Evolutionary conservation across 2,888 invertebrate genomes (phyloP).

Genomic region (Zhuqinia jingwanae): DNA sequence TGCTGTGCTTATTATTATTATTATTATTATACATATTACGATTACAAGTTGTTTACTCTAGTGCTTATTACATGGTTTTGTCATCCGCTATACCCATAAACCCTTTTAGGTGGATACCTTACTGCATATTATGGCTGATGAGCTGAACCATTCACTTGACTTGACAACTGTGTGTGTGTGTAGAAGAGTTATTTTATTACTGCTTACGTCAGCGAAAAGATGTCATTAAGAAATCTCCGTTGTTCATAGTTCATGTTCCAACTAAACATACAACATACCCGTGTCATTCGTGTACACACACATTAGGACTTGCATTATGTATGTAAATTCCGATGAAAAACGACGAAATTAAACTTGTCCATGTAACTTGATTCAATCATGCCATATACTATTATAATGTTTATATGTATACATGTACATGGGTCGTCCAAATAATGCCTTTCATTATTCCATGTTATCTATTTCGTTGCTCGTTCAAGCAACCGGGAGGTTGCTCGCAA

Average conservation of each 20-base stretch:
- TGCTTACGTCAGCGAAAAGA: conserved; percentile 53
- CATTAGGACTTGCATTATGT: not conserved
- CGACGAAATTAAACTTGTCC: conserved; percentile 19
- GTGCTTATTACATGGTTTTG: conserved; percentile 4
- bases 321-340: not conserved
- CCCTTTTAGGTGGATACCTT: no score
- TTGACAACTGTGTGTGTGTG: not conserved
- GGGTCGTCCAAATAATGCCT: not conserved
- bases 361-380: conserved; percentile 10
- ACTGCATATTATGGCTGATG: no score
- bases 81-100: conserved; percentile 15
- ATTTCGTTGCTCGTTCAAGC: no score
- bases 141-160: not conserved
- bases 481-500: not conserved
- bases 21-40: no score
- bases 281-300: not conserved
- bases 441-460: no score
- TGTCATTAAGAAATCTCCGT: conserved; percentile 49
- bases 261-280: not conserved
- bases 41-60: conserved; percentile 28
- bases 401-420: not conserved
- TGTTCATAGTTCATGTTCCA: conserved; percentile 2
- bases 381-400: not conserved
- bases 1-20: conserved; percentile 38
- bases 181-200: not conserved